phyloP scores from a whole-genome alignment of 2,113 vertebrate genomes.

The Ellobius talpinus region DNA sequence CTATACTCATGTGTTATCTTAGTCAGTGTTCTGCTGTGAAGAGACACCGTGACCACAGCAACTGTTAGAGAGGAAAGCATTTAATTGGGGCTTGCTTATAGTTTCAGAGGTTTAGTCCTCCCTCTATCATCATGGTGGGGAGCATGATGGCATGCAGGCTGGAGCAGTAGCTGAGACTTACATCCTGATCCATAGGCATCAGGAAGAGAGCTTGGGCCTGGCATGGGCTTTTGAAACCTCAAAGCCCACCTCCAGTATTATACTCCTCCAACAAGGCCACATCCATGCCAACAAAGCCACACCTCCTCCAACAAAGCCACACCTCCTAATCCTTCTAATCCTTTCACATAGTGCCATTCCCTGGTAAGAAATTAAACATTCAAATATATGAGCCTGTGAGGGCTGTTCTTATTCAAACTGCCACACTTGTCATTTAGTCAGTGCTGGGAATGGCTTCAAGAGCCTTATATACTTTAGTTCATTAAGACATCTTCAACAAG shows the following conservation, averaged over 20 bases:
- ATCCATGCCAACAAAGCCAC: not conserved
- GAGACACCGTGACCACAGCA: not conserved
- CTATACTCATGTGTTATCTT: not conserved
- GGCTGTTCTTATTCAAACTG: not conserved
- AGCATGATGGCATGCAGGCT: not conserved
- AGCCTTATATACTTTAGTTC: slow-evolving; percentile 18
- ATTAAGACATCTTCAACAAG: slow-evolving; percentile 6
- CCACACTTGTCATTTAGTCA: not conserved
- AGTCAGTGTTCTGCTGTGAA: not conserved
- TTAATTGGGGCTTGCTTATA: not conserved
- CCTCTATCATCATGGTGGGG: not conserved
- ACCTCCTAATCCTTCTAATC: not conserved
- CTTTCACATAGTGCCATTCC: not conserved
- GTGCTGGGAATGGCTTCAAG: not conserved
- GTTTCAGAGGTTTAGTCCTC: not conserved
- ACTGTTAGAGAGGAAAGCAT: not conserved
- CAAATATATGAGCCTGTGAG: not conserved
- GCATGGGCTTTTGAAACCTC: not conserved
- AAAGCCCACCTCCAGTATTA: not conserved
- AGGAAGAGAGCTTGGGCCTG: not conserved
- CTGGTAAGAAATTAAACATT: not conserved
- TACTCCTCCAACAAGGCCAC: not conserved
- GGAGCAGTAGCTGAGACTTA: not conserved
- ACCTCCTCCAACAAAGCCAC: not conserved
- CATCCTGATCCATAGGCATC: not conserved